These are phyloP conservation scores for Tetheella fluctuosa DNA, from an alignment of 2,888 invertebrate species.

Conservation along the genomic window DNA sequence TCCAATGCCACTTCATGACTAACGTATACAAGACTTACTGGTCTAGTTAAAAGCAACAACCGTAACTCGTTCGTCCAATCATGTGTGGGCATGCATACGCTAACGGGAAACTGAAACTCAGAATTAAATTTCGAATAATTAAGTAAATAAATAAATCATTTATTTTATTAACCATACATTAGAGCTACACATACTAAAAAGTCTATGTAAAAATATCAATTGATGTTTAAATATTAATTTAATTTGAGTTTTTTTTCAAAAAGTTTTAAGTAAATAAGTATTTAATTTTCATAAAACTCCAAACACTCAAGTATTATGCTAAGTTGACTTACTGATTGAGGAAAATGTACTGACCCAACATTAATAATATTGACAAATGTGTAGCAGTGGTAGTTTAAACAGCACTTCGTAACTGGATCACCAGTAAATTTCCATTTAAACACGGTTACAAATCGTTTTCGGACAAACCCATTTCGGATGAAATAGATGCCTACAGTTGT, in stretches of 20 bases:
- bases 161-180: too few relatives aligned
- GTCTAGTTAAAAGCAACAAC: not conserved
- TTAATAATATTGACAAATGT: conserved; percentile 23
- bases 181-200: too few relatives aligned
- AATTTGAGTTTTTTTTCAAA: too few relatives aligned
- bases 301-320: not conserved
- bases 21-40: not conserved
- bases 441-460: conserved; percentile 7
- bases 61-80: not conserved
- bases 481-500: not conserved
- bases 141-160: not conserved
- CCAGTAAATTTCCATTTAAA: conserved; percentile 26
- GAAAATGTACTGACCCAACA: not conserved
- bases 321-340: not conserved
- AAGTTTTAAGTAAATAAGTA: too few relatives aligned
- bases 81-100: not conserved
- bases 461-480: conserved; percentile 24
- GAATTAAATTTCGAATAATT: not conserved
- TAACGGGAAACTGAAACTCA: not conserved
- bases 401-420: conserved; percentile 24
- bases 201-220: too few relatives aligned
- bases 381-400: conserved; percentile 4
- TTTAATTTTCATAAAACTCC: too few relatives aligned
- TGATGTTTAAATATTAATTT: too few relatives aligned
- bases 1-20: not conserved